phyloP scores from a whole-genome alignment of 2,113 vertebrate species.

The Dicrurus megarhynchus region DNA sequence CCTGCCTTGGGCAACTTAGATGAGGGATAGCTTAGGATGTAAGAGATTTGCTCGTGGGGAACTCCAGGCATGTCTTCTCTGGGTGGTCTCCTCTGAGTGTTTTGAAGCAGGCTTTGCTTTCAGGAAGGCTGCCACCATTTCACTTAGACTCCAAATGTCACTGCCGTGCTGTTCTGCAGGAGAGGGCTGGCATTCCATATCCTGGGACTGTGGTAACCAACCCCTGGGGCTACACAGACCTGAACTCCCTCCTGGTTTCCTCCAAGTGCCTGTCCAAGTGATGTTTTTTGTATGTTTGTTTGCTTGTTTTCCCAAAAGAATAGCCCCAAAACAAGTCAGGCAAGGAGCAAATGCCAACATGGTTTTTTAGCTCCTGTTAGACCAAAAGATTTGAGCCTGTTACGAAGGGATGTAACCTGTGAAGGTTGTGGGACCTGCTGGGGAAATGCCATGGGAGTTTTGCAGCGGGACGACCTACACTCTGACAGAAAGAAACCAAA shows the following conservation, averaged over 20 bases:
- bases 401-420: not conserved
- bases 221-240: not conserved
- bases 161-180: not conserved
- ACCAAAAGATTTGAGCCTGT: not conserved
- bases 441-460: not conserved
- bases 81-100: slow-evolving; percentile 16
- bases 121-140: slow-evolving; percentile 20
- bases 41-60: not conserved
- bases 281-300: not conserved
- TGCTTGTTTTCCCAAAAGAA: not conserved
- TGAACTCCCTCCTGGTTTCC: not conserved
- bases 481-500: not conserved
- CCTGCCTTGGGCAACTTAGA: slow-evolving; percentile 36
- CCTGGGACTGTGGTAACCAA: not conserved
- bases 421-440: not conserved
- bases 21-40: not conserved
- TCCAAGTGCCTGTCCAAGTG: not conserved
- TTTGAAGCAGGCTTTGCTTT: not conserved
- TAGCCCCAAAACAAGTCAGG: not conserved
- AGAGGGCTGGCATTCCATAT: not conserved
- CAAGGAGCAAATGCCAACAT: not conserved
- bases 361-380: not conserved
- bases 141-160: not conserved
- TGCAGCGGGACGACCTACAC: not conserved
- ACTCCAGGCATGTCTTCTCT: not conserved